Conservation (phyloP, 2,797 vertebrate genomes). For the Hybognathus amarus region DNA sequence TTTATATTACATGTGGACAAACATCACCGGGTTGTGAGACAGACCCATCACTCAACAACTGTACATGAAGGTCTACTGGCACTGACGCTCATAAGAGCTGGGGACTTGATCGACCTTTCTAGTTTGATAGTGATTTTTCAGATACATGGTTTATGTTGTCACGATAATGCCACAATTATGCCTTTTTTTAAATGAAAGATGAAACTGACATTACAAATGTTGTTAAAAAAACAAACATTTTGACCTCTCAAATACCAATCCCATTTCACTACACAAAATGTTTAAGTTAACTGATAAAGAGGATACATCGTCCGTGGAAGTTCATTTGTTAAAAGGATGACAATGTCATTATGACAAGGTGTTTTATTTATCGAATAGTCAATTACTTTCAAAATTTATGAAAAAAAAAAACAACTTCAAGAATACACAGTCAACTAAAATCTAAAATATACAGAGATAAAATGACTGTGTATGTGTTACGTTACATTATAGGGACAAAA, state of each 20-base stretch:
- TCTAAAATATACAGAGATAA: background rate
- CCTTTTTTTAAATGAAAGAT: background rate
- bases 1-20: conserved; percentile 4
- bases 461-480: too few relatives aligned
- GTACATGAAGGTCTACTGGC: background rate
- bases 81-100: background rate
- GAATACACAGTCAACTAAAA: background rate
- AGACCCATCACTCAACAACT: background rate
- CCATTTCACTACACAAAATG: background rate
- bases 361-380: background rate
- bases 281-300: background rate
- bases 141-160: background rate
- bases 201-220: background rate
- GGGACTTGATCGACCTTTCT: too few relatives aligned
- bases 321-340: background rate
- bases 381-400: background rate
- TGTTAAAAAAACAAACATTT: background rate
- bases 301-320: background rate
- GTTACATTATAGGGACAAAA: too few relatives aligned
- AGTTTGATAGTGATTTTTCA: background rate
- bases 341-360: background rate
- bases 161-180: background rate
- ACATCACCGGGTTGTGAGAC: background rate
- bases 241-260: background rate
- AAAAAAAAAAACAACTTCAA: background rate